Evolutionary conservation across 1,140 invertebrate genomes (phyloP), one percentile per base, ranked within the genome.

Genomic region (Bombus sibiricus): DNA sequence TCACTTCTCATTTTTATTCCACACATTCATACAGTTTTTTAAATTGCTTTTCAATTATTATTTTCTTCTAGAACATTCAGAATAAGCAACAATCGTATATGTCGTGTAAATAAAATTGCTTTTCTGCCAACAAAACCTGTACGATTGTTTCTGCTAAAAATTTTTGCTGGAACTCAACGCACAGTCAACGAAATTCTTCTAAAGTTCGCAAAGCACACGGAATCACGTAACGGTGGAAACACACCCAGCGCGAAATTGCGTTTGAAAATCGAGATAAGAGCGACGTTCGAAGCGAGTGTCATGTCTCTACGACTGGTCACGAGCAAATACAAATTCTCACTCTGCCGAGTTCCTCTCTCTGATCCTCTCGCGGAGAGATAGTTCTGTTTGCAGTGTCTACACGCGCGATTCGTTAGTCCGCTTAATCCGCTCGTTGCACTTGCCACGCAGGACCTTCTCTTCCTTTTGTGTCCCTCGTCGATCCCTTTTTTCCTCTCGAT

Each of bases 301-400:
- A 59, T 66, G 43, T 73, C 72, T 59, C 68, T n/a, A 2, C 39
- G 10, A 22, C 64, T 32, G 53, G 75, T 47, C 73, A n/a, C 80
- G 69, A 43, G 81, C 47, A 89, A 89, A 83, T 53, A 76, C 28
- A 47, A 83, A 89, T 66, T 88, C 28, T 68, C 80, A 69, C 69
- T 81, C 43, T 8, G 28, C 77, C 28, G n/a, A 41, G 57, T 59
- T 64, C 57, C 34, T 34, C 37, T 68, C 76, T 34, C 86, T 32
- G 43, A 81, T 85, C 37, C 68, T 64, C 73, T 53, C 37, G 57
- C 25, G 13, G 69, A 37, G 37, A 57, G 85, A 84, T 71, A 78
- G 41, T 32, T 79, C 80, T 87, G 64, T 90, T 88, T 86, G 68
- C 32, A n/a, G 37, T 83, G 78, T 88, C 80, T 66, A 80, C 77